A percentile compares a stretch with the other conserved stretches of the same genome.
These are phyloP conservation scores for Mercenaria mercenaria DNA, from an alignment of 1,140 invertebrate genomes.

Conservation along the genomic window DNA sequence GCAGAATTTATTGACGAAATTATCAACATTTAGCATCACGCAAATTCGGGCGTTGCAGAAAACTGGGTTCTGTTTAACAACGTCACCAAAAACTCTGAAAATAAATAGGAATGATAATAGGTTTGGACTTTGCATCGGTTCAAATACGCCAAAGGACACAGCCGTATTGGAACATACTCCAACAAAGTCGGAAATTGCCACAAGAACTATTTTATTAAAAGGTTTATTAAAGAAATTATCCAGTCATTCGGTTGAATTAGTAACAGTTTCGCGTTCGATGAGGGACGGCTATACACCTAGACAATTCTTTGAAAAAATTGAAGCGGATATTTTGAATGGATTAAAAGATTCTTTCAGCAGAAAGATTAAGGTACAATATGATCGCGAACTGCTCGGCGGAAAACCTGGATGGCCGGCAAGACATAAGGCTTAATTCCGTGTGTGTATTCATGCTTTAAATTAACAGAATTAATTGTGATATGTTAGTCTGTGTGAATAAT, in stretches of 20 bases:
- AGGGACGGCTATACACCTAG: slow-evolving; percentile 81
- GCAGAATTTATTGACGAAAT: slow-evolving; percentile 23
- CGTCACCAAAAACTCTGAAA: slow-evolving; percentile 65
- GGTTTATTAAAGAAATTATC: slow-evolving; percentile 52
- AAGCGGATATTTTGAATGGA: slow-evolving; percentile 68
- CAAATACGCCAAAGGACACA: slow-evolving; percentile 66
- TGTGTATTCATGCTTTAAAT: background rate
- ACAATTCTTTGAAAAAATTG: slow-evolving; percentile 72
- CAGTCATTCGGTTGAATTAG: slow-evolving; percentile 47
- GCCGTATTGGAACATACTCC: slow-evolving; percentile 60
- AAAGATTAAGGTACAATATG: slow-evolving; percentile 66
- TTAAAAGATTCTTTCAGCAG: slow-evolving; percentile 54
- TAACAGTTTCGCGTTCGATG: slow-evolving; percentile 77
- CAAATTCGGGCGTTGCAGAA: slow-evolving; percentile 62
- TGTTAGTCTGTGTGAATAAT: background rate
- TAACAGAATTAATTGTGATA: background rate
- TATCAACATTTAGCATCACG: slow-evolving; percentile 16
- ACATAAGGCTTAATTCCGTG: slow-evolving; percentile 39
- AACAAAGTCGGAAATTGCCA: slow-evolving; percentile 33
- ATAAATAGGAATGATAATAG: background rate
- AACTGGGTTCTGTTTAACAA: slow-evolving; percentile 72
- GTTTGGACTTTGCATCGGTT: slow-evolving; percentile 71
- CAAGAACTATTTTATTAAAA: slow-evolving; percentile 52
- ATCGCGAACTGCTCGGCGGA: slow-evolving; percentile 78
- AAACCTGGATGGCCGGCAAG: slow-evolving; percentile 75